Evolutionary conservation across 2,113 vertebrate species (phyloP), one percentile per base, ranked within the genome.

Genomic region (Melanerpes formicivorus): DNA sequence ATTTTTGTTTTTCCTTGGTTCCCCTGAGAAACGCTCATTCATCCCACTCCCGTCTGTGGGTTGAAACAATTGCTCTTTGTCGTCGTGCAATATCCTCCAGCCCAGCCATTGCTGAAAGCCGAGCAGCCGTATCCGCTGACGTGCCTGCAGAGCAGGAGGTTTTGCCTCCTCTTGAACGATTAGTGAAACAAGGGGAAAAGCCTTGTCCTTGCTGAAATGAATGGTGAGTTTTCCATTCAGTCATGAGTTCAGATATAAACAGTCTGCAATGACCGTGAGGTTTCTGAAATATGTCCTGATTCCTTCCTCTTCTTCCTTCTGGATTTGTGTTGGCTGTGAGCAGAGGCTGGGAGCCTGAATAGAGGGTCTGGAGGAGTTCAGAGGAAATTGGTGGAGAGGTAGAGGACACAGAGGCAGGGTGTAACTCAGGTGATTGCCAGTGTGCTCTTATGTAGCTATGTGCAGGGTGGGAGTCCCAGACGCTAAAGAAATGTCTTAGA

Each of bases 1-100:
- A 84, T 34, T 93, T 92, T 42, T 87, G 18, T 13, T 90, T 95
- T 94, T 73, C 37, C 72, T 66, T 55, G 52, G 23, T 85, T 95
- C 84, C 72, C 64, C 34, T 90, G 92, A 90, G 92, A 93, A 96
- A 89, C 30, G 15, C 2, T 63, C 4, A 1, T 84, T 90, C 42
- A 11, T 93, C 80, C 72, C 2, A 3, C 27, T 89, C 69, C 69
- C 6, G 0, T 91, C 65, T 0, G 0, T 0, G 5, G 12, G 25
- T 23, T 70, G 46, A 32, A 90, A 92, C 60, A 90, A 46, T 87
- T 5, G 4, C 25, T 42, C 69, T 92, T 94, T 96, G 90, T 95
- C 14, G 0, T 10, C 1, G 2, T 54, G 6, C 37, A 42, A 27
- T 34, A 66, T 60, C 42, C 27, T 67, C 32, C 32, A 77, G 40